Conservation (phyloP, 1,140 invertebrate genomes). For the Papilio dardanus region DNA sequence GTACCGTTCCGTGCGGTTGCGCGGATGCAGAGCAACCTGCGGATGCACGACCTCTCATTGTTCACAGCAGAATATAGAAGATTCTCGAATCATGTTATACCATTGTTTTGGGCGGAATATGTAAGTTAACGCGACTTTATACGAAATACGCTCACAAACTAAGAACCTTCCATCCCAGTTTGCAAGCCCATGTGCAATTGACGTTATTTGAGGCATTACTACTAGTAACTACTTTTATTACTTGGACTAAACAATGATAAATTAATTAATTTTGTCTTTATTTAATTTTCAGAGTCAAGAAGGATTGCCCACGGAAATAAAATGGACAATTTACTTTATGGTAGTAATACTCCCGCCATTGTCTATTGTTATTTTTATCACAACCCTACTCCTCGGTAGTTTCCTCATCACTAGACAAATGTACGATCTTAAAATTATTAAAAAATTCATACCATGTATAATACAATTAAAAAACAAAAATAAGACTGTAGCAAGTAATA, state of each 20-base stretch:
- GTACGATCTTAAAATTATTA: conserved; percentile 51
- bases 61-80: conserved; percentile 62
- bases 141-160: no score
- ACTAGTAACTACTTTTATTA: no score
- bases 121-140: conserved; percentile 82
- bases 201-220: no score
- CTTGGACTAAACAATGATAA: background rate
- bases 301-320: conserved; percentile 82
- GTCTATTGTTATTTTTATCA: conserved; percentile 57
- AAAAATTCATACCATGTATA: conserved; percentile 50
- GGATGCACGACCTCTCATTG: conserved; percentile 79
- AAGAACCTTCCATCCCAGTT: no score
- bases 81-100: conserved; percentile 83
- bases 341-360: conserved; percentile 77
- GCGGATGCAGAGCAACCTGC: conserved; percentile 83
- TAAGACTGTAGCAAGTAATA: conserved; percentile 58
- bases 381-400: conserved; percentile 56
- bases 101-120: conserved; percentile 86
- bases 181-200: no score
- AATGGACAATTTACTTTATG: conserved; percentile 77
- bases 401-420: conserved; percentile 63
- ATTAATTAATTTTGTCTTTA: conserved; percentile 7
- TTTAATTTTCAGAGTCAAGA: conserved; percentile 82
- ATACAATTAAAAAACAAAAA: conserved; percentile 61
- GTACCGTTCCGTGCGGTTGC: conserved; percentile 83